Evolutionary conservation across 92 coral and sea anemone genomes (phyloP).

Genomic region (Epizoanthus ramosus): DNA sequence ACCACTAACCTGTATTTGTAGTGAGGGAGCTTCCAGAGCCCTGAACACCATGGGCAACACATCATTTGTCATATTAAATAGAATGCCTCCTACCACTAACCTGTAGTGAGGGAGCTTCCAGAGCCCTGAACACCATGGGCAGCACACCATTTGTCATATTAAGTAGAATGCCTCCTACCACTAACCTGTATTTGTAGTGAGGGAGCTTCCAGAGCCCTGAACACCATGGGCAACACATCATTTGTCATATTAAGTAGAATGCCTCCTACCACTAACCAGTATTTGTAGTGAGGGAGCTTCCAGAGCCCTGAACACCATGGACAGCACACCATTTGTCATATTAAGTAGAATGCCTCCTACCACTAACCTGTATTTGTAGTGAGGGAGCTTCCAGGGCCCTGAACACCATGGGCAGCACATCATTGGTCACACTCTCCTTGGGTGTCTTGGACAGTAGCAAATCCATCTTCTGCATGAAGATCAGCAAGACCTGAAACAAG

Average conservation of each 20-base stretch:
- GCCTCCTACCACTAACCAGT: slow-evolving; percentile 63
- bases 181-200: slow-evolving; percentile 92
- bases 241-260: slow-evolving; percentile 24
- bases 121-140: slow-evolving; percentile 95
- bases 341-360: no score
- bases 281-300: slow-evolving; percentile 92
- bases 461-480: slow-evolving; percentile 91
- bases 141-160: slow-evolving; percentile 70
- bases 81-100: slow-evolving; percentile 67
- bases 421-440: slow-evolving; percentile 85
- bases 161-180: no score
- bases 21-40: slow-evolving; percentile 90
- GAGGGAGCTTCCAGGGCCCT: slow-evolving; percentile 93
- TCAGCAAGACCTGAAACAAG: slow-evolving; percentile 70
- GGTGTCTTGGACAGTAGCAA: slow-evolving; percentile 91
- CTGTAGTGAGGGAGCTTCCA: slow-evolving; percentile 89
- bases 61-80: slow-evolving; percentile 53
- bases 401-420: slow-evolving; percentile 96
- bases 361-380: slow-evolving; percentile 86
- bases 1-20: slow-evolving; percentile 81
- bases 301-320: slow-evolving; percentile 95
- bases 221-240: slow-evolving; percentile 96
- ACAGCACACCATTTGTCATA: slow-evolving; percentile 74
- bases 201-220: slow-evolving; percentile 91
- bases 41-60: slow-evolving; percentile 96